Base-by-base conservation (phyloP, 2,797 vertebrate species). In the Chaetodon trifasciatus region DNA sequence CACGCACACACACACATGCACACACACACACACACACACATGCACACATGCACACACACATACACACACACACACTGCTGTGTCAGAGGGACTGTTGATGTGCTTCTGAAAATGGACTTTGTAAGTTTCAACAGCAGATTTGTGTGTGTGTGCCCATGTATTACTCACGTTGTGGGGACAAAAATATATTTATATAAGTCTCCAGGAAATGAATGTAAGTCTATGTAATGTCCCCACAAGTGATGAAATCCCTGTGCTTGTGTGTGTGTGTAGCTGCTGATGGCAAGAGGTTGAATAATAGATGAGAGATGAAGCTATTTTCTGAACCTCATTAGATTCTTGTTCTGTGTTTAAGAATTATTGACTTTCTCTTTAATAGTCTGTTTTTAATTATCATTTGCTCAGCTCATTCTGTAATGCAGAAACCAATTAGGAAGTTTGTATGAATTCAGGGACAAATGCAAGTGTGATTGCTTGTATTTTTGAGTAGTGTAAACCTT, bases 251-350 rank as follows among this genome's bases (percentile, higher is more conserved):
- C n/a, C n/a, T n/a, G n/a, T n/a, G n/a, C n/a, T n/a, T n/a, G n/a
- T n/a, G n/a, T n/a, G n/a, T 32, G 40, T 63, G 71, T 69, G 6
- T 35, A 65, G 79, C 70, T 64, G 60, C 49, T 81, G 58, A 76
- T 74, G 70, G 47, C 42, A 63, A 49, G 52, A 79, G n/a, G 57
- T 57, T 87, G 53, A 82, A 87, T 84, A 78, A 79, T 82, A 78
- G 37, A 81, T 77, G 46, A 72, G 65, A 47, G 56, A 47, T 23
- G 16, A 80, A 73, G n/a, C 52, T 56, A 35, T 71, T 81, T 73
- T 68, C 32, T 79, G 40, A 72, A 57, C 16, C 32, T 79, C 46
- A 77, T 72, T 63, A 49, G 5, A 37, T 71, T 64, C 10, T 58
- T 68, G 24, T 46, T 58, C 39, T 63, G 52, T 79, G 56, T 50